Conservation (phyloP, 1,140 invertebrate genomes). For the Sitophilus oryzae region DNA sequence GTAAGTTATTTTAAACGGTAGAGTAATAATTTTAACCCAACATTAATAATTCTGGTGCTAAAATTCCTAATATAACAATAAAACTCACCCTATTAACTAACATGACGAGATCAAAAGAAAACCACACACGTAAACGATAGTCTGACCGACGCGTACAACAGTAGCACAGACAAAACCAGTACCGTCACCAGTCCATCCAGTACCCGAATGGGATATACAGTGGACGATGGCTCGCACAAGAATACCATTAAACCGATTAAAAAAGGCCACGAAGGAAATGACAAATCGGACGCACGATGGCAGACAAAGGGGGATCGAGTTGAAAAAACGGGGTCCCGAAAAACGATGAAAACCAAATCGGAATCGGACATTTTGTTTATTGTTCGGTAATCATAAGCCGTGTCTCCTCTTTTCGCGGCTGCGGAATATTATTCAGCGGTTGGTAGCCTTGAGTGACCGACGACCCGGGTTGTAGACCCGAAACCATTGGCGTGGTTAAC, state of each 20-base stretch:
- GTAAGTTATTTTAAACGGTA: not conserved
- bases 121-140: not conserved
- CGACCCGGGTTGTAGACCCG: not conserved
- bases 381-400: slow-evolving; percentile 18
- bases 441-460: slow-evolving; percentile 9
- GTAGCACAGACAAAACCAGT: not conserved
- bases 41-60: too few species aligned
- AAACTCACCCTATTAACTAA: not conserved
- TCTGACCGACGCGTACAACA: not conserved
- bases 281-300: not conserved
- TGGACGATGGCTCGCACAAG: too few species aligned
- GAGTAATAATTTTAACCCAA: too few species aligned
- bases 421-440: slow-evolving; percentile 17
- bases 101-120: slow-evolving; percentile 1
- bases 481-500: not conserved
- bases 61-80: too few species aligned
- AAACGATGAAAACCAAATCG: slow-evolving; percentile 16
- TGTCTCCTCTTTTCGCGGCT: slow-evolving; percentile 14
- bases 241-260: too few species aligned
- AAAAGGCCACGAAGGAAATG: not conserved
- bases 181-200: too few species aligned
- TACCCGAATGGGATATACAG: too few species aligned
- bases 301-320: not conserved
- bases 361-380: slow-evolving; percentile 17
- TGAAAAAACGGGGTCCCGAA: not conserved